Evolutionary conservation across 2,888 invertebrate genomes (phyloP), one percentile per base, ranked within the genome.

Genomic region (Drosophila emarginata): DNA sequence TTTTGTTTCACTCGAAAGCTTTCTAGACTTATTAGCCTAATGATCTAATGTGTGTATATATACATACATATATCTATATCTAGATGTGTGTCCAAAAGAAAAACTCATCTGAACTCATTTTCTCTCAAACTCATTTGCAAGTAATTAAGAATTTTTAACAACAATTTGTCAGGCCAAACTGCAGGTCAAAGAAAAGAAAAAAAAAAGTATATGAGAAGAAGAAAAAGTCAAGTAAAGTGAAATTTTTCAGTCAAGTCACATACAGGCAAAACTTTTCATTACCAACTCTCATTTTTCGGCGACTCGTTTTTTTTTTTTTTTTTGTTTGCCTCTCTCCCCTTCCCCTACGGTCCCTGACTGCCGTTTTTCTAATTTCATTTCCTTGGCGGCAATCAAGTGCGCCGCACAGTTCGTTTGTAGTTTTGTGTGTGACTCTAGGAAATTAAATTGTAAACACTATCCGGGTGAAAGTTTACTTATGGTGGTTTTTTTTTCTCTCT

Each of bases 391-490:
- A 72, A 72, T 72, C 64, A 58, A 63, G 61, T 66, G 74, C 59
- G 64, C 79, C 72, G 72, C 75, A 76, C 80, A 77, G 53, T 67
- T 62, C 32, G 56, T 61, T 26, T 60, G 57, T 54, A 26, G 63
- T 60, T 45, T 45, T 45, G 65, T 61, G 26, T 23, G 59, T 18
- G 32, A 9, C 23, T 45, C 62, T 64, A 84, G 82, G 80, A 81
- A 81, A 84, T 81, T 84, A 81, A 79, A 77, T 76, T 84, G 65
- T 71, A 56, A 72, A 71, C 82, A 84, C 85, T 84, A 81, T 81
- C 85, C 80, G 85, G 80, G 63, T 65, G 54, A 60, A 18, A 28
- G 21, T 39, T 57, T 23, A 37, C 39, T 18, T 57, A 32, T 58
- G 61, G 9, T 9, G 32, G 9, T 28, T 28, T 4, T 28, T 28